A percentile compares a stretch with the other conserved stretches of the same genome.
Conservation (phyloP, 2,113 vertebrate genomes). For the Anthoscopus minutus region DNA sequence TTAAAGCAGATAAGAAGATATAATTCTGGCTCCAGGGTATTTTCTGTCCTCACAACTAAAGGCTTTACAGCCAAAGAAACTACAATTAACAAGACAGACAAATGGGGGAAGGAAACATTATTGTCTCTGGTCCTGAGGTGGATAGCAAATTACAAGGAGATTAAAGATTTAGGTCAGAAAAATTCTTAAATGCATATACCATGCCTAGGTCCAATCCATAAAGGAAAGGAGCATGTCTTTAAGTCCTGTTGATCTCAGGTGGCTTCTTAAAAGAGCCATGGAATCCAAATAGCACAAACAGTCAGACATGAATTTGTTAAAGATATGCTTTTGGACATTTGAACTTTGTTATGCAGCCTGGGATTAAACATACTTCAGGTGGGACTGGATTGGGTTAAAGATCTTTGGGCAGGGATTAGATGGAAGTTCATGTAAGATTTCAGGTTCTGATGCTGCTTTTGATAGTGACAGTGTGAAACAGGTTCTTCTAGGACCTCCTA, state of each 20-base stretch:
- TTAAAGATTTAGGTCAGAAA: not conserved
- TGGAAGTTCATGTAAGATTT: not conserved
- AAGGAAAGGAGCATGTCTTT: not conserved
- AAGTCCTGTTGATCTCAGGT: not conserved
- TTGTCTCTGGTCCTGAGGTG: not conserved
- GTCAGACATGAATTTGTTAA: not conserved
- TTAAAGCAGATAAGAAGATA: conserved; percentile 16
- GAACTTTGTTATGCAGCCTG: not conserved
- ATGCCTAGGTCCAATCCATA: not conserved
- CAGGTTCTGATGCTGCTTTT: not conserved
- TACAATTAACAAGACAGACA: not conserved
- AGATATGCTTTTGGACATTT: not conserved
- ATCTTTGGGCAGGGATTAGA: not conserved
- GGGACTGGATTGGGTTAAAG: not conserved
- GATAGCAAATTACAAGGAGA: not conserved
- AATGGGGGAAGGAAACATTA: not conserved
- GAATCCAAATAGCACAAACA: not conserved
- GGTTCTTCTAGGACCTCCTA: not conserved
- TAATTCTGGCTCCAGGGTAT: not conserved
- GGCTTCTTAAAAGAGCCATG: not conserved
- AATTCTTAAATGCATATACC: not conserved
- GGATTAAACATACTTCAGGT: not conserved
- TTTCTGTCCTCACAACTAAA: not conserved
- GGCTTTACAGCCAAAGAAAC: not conserved
- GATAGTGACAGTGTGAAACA: not conserved